phyloP scores from a whole-genome alignment of 1,140 invertebrate species.

The Danaus plexippus region DNA sequence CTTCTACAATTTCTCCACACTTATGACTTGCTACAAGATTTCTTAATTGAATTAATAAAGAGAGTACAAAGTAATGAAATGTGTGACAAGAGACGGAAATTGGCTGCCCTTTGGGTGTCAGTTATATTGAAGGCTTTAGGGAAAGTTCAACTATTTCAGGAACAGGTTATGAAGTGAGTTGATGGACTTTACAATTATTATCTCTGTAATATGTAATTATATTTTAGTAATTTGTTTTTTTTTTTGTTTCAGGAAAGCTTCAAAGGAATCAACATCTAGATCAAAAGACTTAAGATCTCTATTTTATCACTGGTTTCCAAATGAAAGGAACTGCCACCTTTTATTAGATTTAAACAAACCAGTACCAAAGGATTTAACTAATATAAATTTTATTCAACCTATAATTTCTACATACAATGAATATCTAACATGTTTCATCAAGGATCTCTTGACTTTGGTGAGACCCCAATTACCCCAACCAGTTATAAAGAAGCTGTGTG shows the following conservation, averaged over 20 bases:
- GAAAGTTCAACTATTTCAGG: slow-evolving; percentile 53
- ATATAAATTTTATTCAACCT: slow-evolving; percentile 49
- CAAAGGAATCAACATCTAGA: slow-evolving; percentile 23
- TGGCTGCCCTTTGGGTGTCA: slow-evolving; percentile 72
- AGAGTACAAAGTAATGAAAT: slow-evolving; percentile 50
- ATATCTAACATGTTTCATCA: slow-evolving; percentile 49
- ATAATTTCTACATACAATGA: slow-evolving; percentile 52
- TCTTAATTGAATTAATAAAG: slow-evolving; percentile 67
- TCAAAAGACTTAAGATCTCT: slow-evolving; percentile 38
- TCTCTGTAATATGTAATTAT: slow-evolving; percentile 6
- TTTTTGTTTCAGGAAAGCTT: slow-evolving; percentile 33
- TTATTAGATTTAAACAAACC: slow-evolving; percentile 49
- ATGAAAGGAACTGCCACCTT: slow-evolving; percentile 38
- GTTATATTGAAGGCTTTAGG: slow-evolving; percentile 64
- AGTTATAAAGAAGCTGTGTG: slow-evolving; percentile 41
- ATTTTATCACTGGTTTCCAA: slow-evolving; percentile 59
- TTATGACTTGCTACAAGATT: slow-evolving; percentile 64
- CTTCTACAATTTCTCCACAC: slow-evolving; percentile 69
- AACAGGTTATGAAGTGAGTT: slow-evolving; percentile 48
- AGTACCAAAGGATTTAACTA: slow-evolving; percentile 40
- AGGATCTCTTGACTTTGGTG: slow-evolving; percentile 45
- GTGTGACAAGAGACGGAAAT: slow-evolving; percentile 41
- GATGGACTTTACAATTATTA: slow-evolving; percentile 5
- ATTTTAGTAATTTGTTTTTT: slow-evolving; percentile 8
- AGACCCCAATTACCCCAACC: slow-evolving; percentile 36